Conservation (phyloP, 92 coral and sea anemone genomes). For the Anthopleura xanthogrammica region DNA sequence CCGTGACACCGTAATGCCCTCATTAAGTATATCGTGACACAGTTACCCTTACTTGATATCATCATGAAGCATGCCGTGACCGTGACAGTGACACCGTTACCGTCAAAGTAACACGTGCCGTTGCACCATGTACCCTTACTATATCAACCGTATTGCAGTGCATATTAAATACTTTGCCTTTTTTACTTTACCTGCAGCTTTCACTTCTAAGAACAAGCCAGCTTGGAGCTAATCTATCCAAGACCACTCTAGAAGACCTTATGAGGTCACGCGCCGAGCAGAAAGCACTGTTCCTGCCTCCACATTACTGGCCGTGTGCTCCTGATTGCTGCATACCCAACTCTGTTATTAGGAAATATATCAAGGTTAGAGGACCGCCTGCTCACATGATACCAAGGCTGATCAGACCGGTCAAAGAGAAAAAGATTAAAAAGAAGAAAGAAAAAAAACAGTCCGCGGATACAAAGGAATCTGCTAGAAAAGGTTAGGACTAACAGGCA, state of each 20-base stretch:
- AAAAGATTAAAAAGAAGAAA: constrained; percentile 16
- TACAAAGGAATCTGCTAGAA: constrained; percentile 9
- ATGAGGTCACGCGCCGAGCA: constrained; percentile 12
- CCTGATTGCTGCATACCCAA: constrained; percentile 94
- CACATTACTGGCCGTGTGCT: constrained; percentile 90
- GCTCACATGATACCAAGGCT: constrained; percentile 48
- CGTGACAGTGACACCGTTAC: no score
- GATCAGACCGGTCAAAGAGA: constrained; percentile 32
- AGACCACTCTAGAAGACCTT: background rate
- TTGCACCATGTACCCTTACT: no score
- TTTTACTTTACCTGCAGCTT: background rate
- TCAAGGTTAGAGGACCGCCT: constrained; percentile 52
- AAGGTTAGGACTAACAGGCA: constrained; percentile 12
- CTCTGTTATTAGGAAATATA: constrained; percentile 72
- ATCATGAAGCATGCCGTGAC: no score
- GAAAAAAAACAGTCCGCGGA: background rate
- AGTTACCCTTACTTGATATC: no score
- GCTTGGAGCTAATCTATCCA: background rate
- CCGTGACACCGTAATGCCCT: no score
- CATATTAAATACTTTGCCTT: no score
- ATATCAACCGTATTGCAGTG: no score
- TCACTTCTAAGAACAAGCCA: constrained; percentile 9
- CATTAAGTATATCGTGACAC: no score
- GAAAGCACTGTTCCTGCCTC: constrained; percentile 29
- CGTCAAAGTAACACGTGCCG: no score